Evolutionary conservation across 2,888 invertebrate species (phyloP), one percentile per base, ranked within the genome.

Genomic region (Branchipolynoe longqiensis): DNA sequence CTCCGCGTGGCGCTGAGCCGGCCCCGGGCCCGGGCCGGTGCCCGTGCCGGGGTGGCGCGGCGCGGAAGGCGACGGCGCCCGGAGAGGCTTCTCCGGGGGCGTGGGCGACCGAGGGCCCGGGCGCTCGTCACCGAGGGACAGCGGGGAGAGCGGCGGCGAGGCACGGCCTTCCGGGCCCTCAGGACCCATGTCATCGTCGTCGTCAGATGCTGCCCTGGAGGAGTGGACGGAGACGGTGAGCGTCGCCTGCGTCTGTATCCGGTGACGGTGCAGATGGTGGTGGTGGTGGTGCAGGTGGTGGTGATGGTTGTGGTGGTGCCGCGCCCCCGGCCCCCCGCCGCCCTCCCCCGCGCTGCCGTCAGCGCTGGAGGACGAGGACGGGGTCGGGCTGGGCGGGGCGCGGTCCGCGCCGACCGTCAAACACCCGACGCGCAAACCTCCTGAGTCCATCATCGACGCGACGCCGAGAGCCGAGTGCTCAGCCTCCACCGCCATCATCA

Each of bases 101-200:
- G 78, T 41, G 0, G 78, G 78, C n/a, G 41, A 48, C 48, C 78
- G 41, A n/a, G n/a, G n/a, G n/a, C 28, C 14, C 28, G 31, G 12
- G 12, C 48, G 78, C n/a, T 78, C 78, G 33, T 69, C 69, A 1
- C 69, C 69, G 48, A 48, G 78, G 78, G 78, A 78, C 8, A 54
- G 28, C 41, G 78, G 78, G 25, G 78, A 78, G 1, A 48, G 78
- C 28, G 78, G 78, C 8, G 78, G 78, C 1, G 78, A 78, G 48
- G 22, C 41, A 8, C 8, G n/a, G 14, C 38, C 69, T 25, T 25
- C 41, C 12, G n/a, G n/a, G 14, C 38, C 69, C 28, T 31, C 62
- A 18, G 33, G 28, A 31, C 31, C 0, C 3, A 33, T 38, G 1
- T 31, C 62, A 4, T 31, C 62, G 62, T 62, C 62, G 62, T 4